Evolutionary conservation across 2,888 invertebrate genomes (phyloP).

Genomic region (Beris morrisii): DNA sequence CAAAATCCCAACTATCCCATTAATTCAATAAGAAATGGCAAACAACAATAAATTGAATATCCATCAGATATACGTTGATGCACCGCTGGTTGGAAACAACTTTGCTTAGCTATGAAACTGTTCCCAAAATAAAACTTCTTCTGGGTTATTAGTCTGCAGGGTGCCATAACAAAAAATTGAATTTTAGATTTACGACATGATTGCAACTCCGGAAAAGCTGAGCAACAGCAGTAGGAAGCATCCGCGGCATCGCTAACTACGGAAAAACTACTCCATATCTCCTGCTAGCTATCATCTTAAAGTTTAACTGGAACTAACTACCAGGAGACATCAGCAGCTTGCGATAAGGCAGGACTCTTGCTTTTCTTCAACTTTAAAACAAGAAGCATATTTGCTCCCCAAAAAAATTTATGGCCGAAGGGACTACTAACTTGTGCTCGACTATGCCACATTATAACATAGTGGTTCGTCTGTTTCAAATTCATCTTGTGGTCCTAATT

Average conservation of each 20-base stretch:
- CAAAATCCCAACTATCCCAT: too few species aligned
- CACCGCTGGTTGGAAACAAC: too few species aligned
- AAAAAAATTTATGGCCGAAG: not conserved
- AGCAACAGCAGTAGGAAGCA: not conserved
- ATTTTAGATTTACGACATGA: conserved; percentile 21
- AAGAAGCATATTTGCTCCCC: conserved; percentile 7
- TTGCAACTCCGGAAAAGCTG: conserved; percentile 1
- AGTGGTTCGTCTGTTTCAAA: too few species aligned
- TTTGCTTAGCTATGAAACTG: too few species aligned
- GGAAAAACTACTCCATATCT: conserved; percentile 4
- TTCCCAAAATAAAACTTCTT: too few species aligned
- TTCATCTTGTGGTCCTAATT: too few species aligned
- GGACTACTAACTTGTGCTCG: too few species aligned
- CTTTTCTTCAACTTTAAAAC: conserved; percentile 11
- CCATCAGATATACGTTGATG: too few species aligned
- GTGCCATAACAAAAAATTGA: conserved; percentile 13
- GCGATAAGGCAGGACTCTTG: conserved; percentile 10
- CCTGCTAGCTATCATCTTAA: not conserved
- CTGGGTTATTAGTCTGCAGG: conserved; percentile 14
- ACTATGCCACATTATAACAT: too few species aligned
- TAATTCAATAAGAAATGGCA: too few species aligned
- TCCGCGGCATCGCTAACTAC: not conserved
- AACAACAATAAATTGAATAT: too few species aligned
- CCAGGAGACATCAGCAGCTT: conserved; percentile 23
- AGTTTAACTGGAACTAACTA: conserved; percentile 23